Percentiles rank a stretch among this genome's conserved stretches.
Conservation (phyloP, 2,888 invertebrate species). For the Leptinotarsa rubiginosa region DNA sequence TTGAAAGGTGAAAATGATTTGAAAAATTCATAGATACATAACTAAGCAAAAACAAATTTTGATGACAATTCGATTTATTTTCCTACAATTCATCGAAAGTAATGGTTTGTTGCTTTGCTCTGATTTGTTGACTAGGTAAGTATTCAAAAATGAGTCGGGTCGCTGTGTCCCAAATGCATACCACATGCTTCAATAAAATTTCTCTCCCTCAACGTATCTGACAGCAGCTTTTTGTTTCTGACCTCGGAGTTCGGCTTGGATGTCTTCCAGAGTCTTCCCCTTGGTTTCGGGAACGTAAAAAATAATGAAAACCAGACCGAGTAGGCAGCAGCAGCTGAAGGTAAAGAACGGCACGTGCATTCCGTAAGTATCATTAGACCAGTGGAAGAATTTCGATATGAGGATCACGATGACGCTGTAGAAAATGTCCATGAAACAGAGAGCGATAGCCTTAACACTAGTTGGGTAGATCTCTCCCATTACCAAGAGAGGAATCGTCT, state of each 20-base stretch:
- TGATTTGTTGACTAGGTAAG: too few species aligned
- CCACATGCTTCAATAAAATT: background rate
- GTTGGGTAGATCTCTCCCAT: slow-evolving; percentile 70
- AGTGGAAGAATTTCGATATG: slow-evolving; percentile 67
- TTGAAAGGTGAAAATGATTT: too few species aligned
- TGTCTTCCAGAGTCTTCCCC: slow-evolving; percentile 68
- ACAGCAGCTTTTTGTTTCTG: background rate
- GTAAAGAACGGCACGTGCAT: slow-evolving; percentile 67
- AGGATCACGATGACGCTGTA: slow-evolving; percentile 67
- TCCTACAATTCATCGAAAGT: too few species aligned
- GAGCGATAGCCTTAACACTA: slow-evolving; percentile 70
- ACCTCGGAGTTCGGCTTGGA: slow-evolving; percentile 59
- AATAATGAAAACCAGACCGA: slow-evolving; percentile 63
- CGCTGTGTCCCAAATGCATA: too few species aligned
- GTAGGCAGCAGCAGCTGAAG: slow-evolving; percentile 60
- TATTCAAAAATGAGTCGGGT: too few species aligned
- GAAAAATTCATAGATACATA: too few species aligned
- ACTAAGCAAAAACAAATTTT: too few species aligned
- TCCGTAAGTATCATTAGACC: slow-evolving; percentile 62
- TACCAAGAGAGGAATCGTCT: slow-evolving; percentile 68
- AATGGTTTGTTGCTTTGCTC: too few species aligned
- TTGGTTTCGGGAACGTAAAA: slow-evolving; percentile 68
- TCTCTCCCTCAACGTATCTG: slow-evolving; percentile 9
- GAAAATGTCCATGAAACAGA: slow-evolving; percentile 69
- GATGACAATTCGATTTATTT: too few species aligned